Evolutionary conservation across 2,888 invertebrate species (phyloP), one percentile per base, ranked within the genome.

Genomic region (Smittia aterrima): DNA sequence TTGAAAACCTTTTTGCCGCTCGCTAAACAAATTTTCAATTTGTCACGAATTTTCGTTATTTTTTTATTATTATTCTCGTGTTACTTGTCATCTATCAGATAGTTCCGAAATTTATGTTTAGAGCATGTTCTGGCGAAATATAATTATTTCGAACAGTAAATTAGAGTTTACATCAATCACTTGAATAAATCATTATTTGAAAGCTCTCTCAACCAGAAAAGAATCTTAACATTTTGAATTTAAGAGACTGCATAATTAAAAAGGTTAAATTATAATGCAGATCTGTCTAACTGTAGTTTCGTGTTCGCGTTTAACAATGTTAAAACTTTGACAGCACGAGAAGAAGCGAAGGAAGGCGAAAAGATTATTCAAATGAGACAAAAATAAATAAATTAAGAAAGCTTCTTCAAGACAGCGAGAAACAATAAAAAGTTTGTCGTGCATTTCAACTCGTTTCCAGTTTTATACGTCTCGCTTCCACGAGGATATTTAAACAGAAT

Each of bases 351-450:
- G 22, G 40, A 68, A 68, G 32, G 32, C 32, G 32, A 41, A 68
- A 68, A 68, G 47, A 40, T 68, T 68, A 68, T 68, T 68, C 68
- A 68, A 68, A 68, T 68, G 68, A 68, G 68, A 68, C 32, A 40
- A 40, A 68, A 68, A 68, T 68, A 68, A 68, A 68, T 68, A 68
- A 68, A 68, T 68, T 68, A 68, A 68, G 68, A 32, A 32, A 32
- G 32, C 41, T 41, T 41, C 32, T 6, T 22, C 24, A 41, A 20
- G 68, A 68, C 24, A 68, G 68, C 40, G 32, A 41, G 40, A 68
- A 47, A 68, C 40, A 68, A 41, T 24, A 66, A 68, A 68, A 68
- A 68, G 68, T 68, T 68, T 68, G 68, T 68, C 68, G 22, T 68
- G 68, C 68, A 68, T 24, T 68, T 67, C 22, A 41, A 40, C 41